Percentiles rank a stretch among this genome's conserved stretches.
Conservation (phyloP, 2,113 vertebrate genomes). For the Microcebus griseorufus region DNA sequence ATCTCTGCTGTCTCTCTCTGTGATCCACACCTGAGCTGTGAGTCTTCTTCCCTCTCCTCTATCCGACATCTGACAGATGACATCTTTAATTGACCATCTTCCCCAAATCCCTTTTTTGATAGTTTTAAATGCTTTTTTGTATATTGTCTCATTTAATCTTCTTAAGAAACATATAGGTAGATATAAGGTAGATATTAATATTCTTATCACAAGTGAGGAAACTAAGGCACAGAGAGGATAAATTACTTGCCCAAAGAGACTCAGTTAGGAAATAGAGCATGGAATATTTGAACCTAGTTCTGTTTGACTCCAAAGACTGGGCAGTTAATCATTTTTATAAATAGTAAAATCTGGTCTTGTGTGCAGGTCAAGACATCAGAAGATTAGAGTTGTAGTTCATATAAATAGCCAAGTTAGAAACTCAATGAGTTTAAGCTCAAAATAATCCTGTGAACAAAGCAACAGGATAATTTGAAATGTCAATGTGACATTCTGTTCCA, state of each 20-base stretch:
- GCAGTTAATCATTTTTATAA: slow-evolving; percentile 69
- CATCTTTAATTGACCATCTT: too few relatives aligned
- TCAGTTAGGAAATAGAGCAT: not conserved
- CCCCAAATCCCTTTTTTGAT: not conserved
- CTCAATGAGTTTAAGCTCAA: slow-evolving; percentile 77
- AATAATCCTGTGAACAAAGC: slow-evolving; percentile 82
- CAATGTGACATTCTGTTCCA: slow-evolving; percentile 86
- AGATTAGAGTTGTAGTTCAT: slow-evolving; percentile 71
- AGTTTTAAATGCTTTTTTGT: slow-evolving; percentile 22
- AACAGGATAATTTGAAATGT: slow-evolving; percentile 87
- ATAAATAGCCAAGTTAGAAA: slow-evolving; percentile 77
- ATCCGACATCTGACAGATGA: too few relatives aligned
- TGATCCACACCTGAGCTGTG: too few relatives aligned
- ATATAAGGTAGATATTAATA: not conserved
- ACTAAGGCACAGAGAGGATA: not conserved
- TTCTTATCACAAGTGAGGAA: slow-evolving; percentile 23
- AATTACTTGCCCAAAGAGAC: slow-evolving; percentile 1
- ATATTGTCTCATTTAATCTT: not conserved
- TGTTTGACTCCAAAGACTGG: slow-evolving; percentile 13
- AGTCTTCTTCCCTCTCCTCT: too few relatives aligned
- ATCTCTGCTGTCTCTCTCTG: too few relatives aligned
- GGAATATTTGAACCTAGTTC: not conserved
- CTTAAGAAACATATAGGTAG: not conserved
- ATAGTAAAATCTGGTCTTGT: slow-evolving; percentile 53
- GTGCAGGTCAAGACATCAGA: slow-evolving; percentile 30